Evolutionary conservation across 1,140 invertebrate genomes (phyloP).

Genomic region (Caenorhabditis tropicalis): DNA sequence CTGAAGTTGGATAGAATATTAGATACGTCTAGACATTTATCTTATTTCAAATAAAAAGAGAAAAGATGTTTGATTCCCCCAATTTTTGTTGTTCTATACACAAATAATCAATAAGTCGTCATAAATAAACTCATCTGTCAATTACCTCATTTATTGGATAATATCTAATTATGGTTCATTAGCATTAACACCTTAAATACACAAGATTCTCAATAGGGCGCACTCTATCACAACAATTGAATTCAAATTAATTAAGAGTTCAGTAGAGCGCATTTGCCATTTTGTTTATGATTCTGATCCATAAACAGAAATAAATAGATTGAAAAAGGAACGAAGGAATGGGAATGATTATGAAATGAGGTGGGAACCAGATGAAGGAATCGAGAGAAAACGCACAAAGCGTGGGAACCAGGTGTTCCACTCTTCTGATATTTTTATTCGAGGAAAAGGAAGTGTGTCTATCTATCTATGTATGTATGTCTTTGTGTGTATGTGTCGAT

Average conservation of each 20-base stretch:
- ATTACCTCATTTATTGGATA: too few relatives aligned
- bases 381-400: background rate
- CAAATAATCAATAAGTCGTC: too few relatives aligned
- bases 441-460: constrained; percentile 13
- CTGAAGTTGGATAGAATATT: background rate
- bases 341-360: background rate
- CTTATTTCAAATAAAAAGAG: too few relatives aligned
- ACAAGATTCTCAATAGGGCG: background rate
- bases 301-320: too few relatives aligned
- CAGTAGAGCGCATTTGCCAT: background rate
- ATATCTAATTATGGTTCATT: background rate
- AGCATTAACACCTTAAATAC: background rate
- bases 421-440: background rate
- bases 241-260: background rate
- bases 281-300: background rate
- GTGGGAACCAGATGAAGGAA: background rate
- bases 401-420: background rate
- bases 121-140: too few relatives aligned
- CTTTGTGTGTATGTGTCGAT: constrained; percentile 35
- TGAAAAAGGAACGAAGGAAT: too few relatives aligned
- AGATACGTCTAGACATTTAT: background rate
- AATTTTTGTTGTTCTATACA: too few relatives aligned
- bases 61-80: too few relatives aligned
- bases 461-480: constrained; percentile 15
- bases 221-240: background rate